Evolutionary conservation across 2,888 invertebrate species (phyloP), one percentile per base, ranked within the genome.

Genomic region (Mystacides longicornis): DNA sequence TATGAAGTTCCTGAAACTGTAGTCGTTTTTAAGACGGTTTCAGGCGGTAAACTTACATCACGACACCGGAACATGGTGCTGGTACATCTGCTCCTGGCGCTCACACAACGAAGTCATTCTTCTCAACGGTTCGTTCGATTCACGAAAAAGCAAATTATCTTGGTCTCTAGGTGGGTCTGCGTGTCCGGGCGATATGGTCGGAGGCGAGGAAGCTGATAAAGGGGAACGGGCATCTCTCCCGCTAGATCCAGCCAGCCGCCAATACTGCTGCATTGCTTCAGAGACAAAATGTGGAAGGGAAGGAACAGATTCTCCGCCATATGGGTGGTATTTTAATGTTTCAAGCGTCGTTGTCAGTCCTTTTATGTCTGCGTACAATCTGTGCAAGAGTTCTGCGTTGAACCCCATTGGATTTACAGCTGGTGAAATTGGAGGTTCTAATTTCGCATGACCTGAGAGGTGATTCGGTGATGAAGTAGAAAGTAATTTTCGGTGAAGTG

Each of bases 311-410:
- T 77, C 75, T 20, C 53, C 60, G 37, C 75, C 77, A 59, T 69
- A 70, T 22, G 73, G 71, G 33, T 72, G 73, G 62, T 77, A 77
- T 63, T 85, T 80, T 55, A 86, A 75, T 58, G 85, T 85, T 64
- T 87, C 87, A 4, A 81, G 67, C 1, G 77, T 77, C 1, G 77
- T 73, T 2, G 82, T 80, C 49, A 82, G 71, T 3, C 81, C 80
- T 67, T 82, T 82, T 50, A 86, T 82, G 52, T 87, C 87, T 1
- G 89, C 87, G 68, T 92, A 93, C 23, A 93, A 75, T 64, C 92
- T 81, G 21, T 91, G 87, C 58, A 93, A 71, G 57, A 93, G 83
- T 68, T 93, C 92, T 19, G 86, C 85, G 68, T 90, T 89, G 48
- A 91, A 79, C 64, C 85, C 81, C 55, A 83, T 68, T 2, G 70